A percentile compares a stretch with the other conserved stretches of the same genome.
These are phyloP conservation scores for Drosophila demipolita DNA, from an alignment of 2,888 invertebrate genomes.

Conservation along the genomic window DNA sequence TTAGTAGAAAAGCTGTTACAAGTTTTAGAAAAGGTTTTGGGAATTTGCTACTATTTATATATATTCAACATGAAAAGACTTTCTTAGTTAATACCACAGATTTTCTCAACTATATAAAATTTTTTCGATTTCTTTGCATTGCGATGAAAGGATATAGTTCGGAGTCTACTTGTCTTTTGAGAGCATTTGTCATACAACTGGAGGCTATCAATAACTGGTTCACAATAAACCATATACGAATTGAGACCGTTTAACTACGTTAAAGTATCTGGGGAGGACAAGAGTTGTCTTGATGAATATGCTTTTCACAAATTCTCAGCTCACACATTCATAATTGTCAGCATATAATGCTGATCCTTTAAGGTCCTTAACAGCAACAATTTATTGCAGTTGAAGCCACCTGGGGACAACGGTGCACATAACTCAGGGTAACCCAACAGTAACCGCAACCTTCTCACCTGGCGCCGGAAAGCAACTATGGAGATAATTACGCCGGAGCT, in stretches of 20 bases:
- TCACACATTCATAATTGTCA: conserved; percentile 30
- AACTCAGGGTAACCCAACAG: conserved; percentile 20
- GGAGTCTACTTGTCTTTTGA: not conserved
- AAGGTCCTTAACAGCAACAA: conserved; percentile 43
- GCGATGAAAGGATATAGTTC: not conserved
- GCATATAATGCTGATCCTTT: conserved; percentile 34
- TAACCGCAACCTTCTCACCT: conserved; percentile 13
- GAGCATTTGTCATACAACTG: not conserved
- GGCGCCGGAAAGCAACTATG: conserved; percentile 30
- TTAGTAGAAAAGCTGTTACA: too few species aligned
- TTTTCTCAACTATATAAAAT: not conserved
- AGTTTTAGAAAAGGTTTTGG: not conserved
- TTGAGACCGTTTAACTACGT: not conserved
- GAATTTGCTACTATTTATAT: not conserved
- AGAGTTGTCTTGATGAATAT: conserved; percentile 7
- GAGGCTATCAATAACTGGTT: not conserved
- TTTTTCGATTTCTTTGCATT: not conserved
- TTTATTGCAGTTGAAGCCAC: conserved; percentile 45
- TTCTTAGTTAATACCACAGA: not conserved
- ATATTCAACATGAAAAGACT: not conserved
- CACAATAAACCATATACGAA: not conserved
- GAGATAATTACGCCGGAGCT: conserved; percentile 59
- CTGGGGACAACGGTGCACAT: conserved; percentile 38
- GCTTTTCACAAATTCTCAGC: conserved; percentile 16
- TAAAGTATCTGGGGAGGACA: not conserved